A percentile compares a stretch with the other conserved stretches of the same genome.
phyloP scores from a whole-genome alignment of 2,113 vertebrate species.

The Physeter macrocephalus region DNA sequence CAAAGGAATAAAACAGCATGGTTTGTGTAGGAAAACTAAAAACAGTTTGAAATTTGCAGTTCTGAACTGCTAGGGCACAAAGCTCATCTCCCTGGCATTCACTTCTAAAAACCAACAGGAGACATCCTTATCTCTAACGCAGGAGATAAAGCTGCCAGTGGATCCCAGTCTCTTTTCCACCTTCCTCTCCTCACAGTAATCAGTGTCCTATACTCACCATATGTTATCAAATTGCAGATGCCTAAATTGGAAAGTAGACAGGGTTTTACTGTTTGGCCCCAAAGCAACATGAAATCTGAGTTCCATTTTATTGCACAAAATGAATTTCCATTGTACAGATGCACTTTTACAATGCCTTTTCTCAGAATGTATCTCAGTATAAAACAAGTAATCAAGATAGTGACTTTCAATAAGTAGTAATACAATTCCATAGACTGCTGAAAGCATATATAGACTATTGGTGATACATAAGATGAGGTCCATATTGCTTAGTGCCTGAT shows the following conservation, averaged over 20 bases:
- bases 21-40: neutral
- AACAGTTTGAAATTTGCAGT: neutral
- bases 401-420: conserved; percentile 3
- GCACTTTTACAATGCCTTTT: conserved; percentile 23
- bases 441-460: neutral
- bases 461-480: neutral
- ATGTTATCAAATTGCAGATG: neutral
- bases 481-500: neutral
- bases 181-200: neutral
- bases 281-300: conserved; percentile 29
- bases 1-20: neutral
- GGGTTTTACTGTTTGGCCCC: conserved; percentile 22
- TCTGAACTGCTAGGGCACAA: neutral
- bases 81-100: neutral
- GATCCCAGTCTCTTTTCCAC: neutral
- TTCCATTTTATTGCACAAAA: conserved; percentile 31
- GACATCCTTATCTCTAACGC: neutral
- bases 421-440: neutral
- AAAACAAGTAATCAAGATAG: neutral
- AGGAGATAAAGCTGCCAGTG: neutral
- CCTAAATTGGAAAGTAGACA: conserved; percentile 4
- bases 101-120: neutral
- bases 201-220: neutral
- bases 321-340: conserved; percentile 9
- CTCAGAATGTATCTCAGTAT: conserved; percentile 1